Base-by-base conservation (phyloP, 2,113 vertebrate species). In the Trematomus loennbergii region DNA sequence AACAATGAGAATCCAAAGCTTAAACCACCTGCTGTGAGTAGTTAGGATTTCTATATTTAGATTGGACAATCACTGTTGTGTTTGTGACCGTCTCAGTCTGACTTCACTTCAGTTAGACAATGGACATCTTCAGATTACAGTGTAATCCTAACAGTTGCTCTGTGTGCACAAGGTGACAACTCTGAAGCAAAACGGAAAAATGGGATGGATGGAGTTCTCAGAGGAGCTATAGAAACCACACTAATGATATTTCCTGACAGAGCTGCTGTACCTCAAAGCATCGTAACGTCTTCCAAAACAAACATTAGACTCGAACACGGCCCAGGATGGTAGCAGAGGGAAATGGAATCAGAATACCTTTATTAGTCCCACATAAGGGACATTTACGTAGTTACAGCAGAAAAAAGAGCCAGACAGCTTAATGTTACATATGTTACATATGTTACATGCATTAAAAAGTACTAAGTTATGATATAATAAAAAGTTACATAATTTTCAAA, bases 241-340 rank as follows among this genome's bases (percentile, higher is more conserved):
- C 5, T 45, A 15, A 22, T 50, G 55, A 73, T 16, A 53, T 54
- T 58, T 40, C 9, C 2, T 61, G 70, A 55, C 53, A 68, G 22
- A 75, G 33, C 54, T 68, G 16, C 50, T 49, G 63, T 66, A 48
- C 13, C 52, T 63, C 54, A 63, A 70, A 70, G 36, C 57, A 63
- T 68, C 52, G 62, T 22, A 17, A 60, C 33, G 61, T 54, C 40
- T 52, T 45, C 6, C 2, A 66, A 67, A 68, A 57, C 40, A 49
- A 70, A 83, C 13, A 48, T 40, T 33, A 40, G 13, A 71, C 11
- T 12, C 5, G 1, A 57, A 63, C 15, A 33, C 17, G 12, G 11
- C 52, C 16, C 7, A 12, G 46, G 54, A 57, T 12, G 12, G 46
- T 16, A 22, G n/a, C 45, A 55, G 57, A 48, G 40, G 36, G 43